Percentiles rank a stretch among this genome's conserved stretches.
These are phyloP conservation scores for Lysandra coridon DNA, from an alignment of 2,888 invertebrate species.

Conservation along the genomic window DNA sequence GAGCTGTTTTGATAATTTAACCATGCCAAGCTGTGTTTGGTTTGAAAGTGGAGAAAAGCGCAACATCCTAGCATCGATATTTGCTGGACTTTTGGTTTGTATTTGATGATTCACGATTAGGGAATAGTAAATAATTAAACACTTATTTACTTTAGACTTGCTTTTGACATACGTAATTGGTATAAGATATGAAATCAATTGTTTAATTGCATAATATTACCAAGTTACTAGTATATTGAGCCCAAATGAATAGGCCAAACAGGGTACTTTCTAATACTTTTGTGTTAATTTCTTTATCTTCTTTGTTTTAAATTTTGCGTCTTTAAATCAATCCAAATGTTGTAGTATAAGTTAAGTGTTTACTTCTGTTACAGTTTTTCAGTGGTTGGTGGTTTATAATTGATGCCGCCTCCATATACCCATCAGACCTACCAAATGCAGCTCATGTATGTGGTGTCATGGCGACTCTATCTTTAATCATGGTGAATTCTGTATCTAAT, in stretches of 20 bases:
- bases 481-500: constrained; percentile 98
- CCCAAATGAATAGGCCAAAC: neutral
- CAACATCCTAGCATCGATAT: constrained; percentile 91
- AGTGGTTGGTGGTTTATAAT: constrained; percentile 99
- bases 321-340: neutral
- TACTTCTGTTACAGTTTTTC: constrained; percentile 86
- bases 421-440: constrained; percentile 86
- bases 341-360: neutral
- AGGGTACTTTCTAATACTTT: neutral
- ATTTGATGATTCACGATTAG: constrained; percentile 55
- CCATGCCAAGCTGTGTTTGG: constrained; percentile 89
- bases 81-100: constrained; percentile 92
- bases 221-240: neutral
- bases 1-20: constrained; percentile 87
- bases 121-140: constrained; percentile 22
- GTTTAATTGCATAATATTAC: neutral
- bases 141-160: neutral
- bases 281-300: neutral
- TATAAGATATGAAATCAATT: neutral
- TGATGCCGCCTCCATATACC: constrained; percentile 92
- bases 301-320: neutral
- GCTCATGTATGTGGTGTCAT: constrained; percentile 97
- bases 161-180: neutral
- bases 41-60: constrained; percentile 92
- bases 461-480: constrained; percentile 95